Conservation (phyloP, 2,113 vertebrate species). For the Merops nubicus region DNA sequence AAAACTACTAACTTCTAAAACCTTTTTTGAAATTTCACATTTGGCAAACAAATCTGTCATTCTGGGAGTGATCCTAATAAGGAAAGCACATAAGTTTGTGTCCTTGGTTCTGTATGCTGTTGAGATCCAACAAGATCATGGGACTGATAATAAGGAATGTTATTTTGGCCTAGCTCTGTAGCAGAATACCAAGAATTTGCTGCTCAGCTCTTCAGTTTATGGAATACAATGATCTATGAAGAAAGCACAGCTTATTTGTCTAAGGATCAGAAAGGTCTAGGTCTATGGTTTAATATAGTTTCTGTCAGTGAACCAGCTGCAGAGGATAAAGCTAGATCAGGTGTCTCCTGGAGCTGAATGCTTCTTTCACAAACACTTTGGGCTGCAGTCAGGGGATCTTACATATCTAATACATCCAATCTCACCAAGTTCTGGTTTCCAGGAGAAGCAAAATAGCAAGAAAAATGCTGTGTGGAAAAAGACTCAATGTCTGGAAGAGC, state of each 20-base stretch:
- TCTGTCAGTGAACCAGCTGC: neutral
- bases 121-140: neutral
- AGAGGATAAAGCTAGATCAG: neutral
- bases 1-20: neutral
- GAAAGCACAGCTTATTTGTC: neutral
- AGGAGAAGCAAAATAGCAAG: neutral
- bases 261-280: neutral
- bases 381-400: neutral
- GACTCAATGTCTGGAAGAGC: neutral
- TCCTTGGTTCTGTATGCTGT: neutral
- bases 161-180: neutral
- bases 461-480: neutral
- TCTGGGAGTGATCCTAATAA: neutral
- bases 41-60: neutral
- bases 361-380: neutral
- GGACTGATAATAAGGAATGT: neutral
- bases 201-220: neutral
- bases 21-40: neutral
- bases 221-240: neutral
- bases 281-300: neutral
- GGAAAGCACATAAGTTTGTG: neutral
- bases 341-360: neutral
- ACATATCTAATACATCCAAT: neutral
- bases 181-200: neutral
- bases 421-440: neutral